phyloP scores from a whole-genome alignment of 2,113 vertebrate species.

The Hydrochoerus hydrochaeris region DNA sequence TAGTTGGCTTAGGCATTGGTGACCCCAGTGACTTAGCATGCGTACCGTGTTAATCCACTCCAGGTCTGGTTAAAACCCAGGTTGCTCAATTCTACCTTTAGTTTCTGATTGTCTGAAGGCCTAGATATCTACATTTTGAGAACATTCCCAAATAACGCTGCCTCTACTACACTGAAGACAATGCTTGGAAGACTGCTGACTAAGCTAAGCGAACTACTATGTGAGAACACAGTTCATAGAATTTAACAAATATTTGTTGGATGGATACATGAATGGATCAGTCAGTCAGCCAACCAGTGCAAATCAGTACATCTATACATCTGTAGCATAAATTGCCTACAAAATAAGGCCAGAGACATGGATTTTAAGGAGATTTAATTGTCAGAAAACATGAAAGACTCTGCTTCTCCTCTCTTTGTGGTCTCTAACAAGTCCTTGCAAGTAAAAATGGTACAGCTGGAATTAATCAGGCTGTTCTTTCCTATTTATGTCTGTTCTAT shows the following conservation, averaged over 20 bases:
- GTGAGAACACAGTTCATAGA: background rate
- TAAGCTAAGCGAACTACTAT: conserved; percentile 9
- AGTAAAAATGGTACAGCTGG: background rate
- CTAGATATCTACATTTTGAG: background rate
- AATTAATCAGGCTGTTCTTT: conserved; percentile 22
- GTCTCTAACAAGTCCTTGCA: background rate
- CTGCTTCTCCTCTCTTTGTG: background rate
- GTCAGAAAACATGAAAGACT: background rate
- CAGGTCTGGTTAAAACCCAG: background rate
- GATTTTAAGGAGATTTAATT: conserved; percentile 6
- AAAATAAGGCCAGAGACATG: background rate
- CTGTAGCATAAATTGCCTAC: background rate
- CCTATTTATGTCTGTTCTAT: conserved; percentile 22
- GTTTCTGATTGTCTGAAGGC: background rate
- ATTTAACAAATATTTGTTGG: background rate
- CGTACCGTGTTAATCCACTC: accelerated
- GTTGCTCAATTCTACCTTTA: background rate
- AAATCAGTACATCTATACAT: background rate
- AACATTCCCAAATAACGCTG: background rate
- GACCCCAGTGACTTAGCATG: background rate
- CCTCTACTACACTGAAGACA: background rate
- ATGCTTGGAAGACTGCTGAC: background rate
- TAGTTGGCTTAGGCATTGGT: background rate
- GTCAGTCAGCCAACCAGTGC: background rate
- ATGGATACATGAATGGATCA: background rate